Base-by-base conservation (phyloP, 2,113 vertebrate species). In the Nipponia nippon region DNA sequence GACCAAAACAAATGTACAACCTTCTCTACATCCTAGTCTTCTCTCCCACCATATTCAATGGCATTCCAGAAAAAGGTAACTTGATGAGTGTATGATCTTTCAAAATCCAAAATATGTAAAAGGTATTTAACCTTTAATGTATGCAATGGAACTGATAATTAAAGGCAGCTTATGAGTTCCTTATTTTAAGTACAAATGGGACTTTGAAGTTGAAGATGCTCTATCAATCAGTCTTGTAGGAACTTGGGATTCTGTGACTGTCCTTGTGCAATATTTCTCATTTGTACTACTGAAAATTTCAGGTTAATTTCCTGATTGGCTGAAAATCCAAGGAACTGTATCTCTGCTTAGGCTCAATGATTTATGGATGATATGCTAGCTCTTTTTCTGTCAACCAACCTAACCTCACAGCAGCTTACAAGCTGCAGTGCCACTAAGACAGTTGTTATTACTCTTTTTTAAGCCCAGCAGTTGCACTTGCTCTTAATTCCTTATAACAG, bases 371-470 rank as follows among this genome's bases (percentile, higher is more conserved):
- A 91, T 73, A 62, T 50, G 30, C 38, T 69, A 50, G 42, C 8
- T 85, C 65, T 94, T 86, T 87, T 94, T 94, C 89, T 93, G 77
- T 70, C 87, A 79, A 93, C 87, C 79, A 88, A 0, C 34, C 49
- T 76, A 90, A 95, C 63, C 26, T 89, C 78, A 77, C 44, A 90
- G 58, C 66, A 83, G 55, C 42, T 94, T 85, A 86, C 89, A 87
- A 93, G 42, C 77, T 73, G 78, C 81, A 87, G 81, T 85, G 78
- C 66, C 87, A 88, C 89, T 58, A 70, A 89, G 91, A 93, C 89
- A 85, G 66, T 88, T 85, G 93, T 95, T 96, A 87, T 83, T 95
- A 80, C 29, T 91, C 91, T 94, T 91, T 95, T 80, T 83, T 90
- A 88, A 94, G 62, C 81, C 70, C 87, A 96, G 58, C 62, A 95